These are phyloP conservation scores for Cyphomyrus discorhynchus DNA, from an alignment of 2,113 vertebrate genomes.

Conservation along the genomic window DNA sequence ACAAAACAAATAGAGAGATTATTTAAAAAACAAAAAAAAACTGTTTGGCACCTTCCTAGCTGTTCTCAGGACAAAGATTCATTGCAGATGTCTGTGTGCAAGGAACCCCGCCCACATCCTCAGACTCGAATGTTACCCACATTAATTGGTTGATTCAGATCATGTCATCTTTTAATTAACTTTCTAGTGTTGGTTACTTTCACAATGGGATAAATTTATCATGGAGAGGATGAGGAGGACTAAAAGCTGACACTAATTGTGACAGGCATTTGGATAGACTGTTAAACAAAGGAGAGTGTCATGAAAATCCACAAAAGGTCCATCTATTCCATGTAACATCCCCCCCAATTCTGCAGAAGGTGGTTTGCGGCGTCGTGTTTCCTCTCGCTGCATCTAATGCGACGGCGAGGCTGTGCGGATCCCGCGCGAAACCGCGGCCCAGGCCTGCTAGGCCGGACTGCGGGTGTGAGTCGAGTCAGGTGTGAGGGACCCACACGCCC, in stretches of 20 bases:
- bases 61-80: not conserved
- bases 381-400: not conserved
- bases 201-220: conserved; percentile 37
- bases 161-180: conserved; percentile 32
- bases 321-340: not conserved
- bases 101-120: not conserved
- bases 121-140: conserved; percentile 15
- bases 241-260: conserved; percentile 13
- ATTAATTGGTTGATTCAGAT: conserved; percentile 34
- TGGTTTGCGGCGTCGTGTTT: not conserved
- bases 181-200: conserved; percentile 29
- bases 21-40: not conserved
- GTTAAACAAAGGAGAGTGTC: not conserved
- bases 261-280: conserved; percentile 7
- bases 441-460: not conserved
- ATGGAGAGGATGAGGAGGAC: not conserved
- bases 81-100: not conserved
- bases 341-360: not conserved
- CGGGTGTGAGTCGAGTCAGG: not conserved
- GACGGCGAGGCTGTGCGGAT: not conserved
- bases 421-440: not conserved
- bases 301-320: not conserved
- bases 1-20: not conserved
- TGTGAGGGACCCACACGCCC: not conserved
- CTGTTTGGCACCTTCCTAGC: not conserved